Base-by-base conservation (phyloP, 2,113 vertebrate genomes). In the Corythornis cristatus region DNA sequence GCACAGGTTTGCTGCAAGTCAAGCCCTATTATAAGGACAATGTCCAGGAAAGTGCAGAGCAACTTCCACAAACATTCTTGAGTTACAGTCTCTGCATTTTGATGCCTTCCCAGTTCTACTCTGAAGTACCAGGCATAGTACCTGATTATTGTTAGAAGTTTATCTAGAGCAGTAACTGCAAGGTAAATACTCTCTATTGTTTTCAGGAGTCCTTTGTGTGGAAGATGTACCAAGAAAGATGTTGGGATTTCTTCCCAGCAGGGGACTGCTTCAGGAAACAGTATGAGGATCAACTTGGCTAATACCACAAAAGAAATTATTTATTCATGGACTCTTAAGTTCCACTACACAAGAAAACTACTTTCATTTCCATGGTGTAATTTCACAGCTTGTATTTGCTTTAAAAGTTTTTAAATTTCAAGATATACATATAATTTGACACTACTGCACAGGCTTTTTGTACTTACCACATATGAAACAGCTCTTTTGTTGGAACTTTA, bases 141-240 rank as follows among this genome's bases (percentile, higher is more conserved):
- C 29, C 40, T 76, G 28, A 16, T 31, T 65, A 42, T 3, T 22
- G 12, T 28, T 35, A 65, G 7, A 71, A 43, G 23, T 37, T 72
- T 76, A 29, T 66, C 43, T 73, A 23, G 12, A 83, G n/a, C 8
- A n/a, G 6, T 35, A 66, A 46, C 12, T 67, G 92, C 45, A 80
- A 26, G 13, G 75, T 56, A 68, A 89, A 86, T 40, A 20, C 17
- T 65, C 40, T 54, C 37, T 90, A 17, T 86, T 37, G 53, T 79
- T 97, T 97, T 43, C 96, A 99, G 99, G 99, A 99, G 96, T 99
- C 99, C 3, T 99, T 99, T 18, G 99, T 99, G 82, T 99, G 99
- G 99, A 99, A 99, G 98, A 99, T 99, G 99, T 99, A 99, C 95
- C 99, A 99, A 97, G 99, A 99, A 97, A 98, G 99, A 94, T 99